These are phyloP conservation scores for Megalopta genalis DNA, from an alignment of 1,140 invertebrate species.

Conservation along the genomic window DNA sequence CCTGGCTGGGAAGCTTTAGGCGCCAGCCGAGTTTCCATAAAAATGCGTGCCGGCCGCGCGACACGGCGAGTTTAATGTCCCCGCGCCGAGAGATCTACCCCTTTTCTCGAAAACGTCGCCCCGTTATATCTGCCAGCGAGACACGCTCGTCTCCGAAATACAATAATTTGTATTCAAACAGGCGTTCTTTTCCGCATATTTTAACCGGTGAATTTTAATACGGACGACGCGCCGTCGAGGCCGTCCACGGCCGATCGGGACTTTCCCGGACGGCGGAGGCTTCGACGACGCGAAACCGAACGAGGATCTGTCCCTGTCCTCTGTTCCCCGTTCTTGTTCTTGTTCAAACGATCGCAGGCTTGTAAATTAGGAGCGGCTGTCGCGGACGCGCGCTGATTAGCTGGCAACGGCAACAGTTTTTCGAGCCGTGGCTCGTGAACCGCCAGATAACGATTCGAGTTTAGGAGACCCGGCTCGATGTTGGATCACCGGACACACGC, in stretches of 20 bases:
- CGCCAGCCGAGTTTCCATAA: constrained; percentile 72
- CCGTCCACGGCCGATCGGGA: not conserved
- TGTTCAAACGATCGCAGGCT: not conserved
- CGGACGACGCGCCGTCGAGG: not conserved
- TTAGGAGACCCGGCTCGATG: too few relatives aligned
- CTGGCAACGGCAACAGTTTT: not conserved
- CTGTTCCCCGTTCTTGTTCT: not conserved
- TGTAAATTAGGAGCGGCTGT: not conserved
- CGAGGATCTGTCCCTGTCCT: not conserved
- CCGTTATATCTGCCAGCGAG: constrained; percentile 57
- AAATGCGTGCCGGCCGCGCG: constrained; percentile 64
- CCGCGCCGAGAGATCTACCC: constrained; percentile 57
- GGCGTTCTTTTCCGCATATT: constrained; percentile 22
- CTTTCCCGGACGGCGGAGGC: not conserved
- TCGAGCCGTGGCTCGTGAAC: not conserved
- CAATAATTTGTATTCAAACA: constrained; percentile 33
- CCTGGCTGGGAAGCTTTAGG: constrained; percentile 60
- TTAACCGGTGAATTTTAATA: constrained; percentile 25
- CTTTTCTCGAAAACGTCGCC: constrained; percentile 45
- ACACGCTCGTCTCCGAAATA: not conserved
- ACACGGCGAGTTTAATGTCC: constrained; percentile 64
- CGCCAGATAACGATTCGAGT: too few relatives aligned
- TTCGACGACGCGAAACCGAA: not conserved
- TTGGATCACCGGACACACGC: too few relatives aligned
- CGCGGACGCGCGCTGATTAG: not conserved